Base-by-base conservation (phyloP, 2,797 vertebrate genomes). In the Sebastes oblongus region DNA sequence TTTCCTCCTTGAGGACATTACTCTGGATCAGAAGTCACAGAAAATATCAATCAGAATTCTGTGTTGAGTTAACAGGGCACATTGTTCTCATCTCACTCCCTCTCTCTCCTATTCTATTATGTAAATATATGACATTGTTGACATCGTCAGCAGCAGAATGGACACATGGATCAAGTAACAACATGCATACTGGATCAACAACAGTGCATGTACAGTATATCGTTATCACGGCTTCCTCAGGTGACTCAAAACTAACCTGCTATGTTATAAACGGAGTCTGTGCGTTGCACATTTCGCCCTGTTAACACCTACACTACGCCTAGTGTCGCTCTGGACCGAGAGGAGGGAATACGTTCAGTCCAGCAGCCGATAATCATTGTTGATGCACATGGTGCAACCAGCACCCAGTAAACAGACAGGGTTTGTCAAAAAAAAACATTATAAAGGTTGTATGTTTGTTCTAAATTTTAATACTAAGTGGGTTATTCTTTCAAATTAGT, bases 391-490 rank as follows among this genome's bases (percentile, higher is more conserved):
- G 61, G 56, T 78, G 82, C 86, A 72, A 79, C 55, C 60, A 83
- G 86, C 84, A 88, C 81, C 89, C 85, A 78, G 27, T 81, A 56
- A 70, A 75, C 72, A 39, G 3, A 55, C 7, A 78, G 72, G 87
- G 88, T 77, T 91, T 92, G 91, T 92, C 92, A 71, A 81, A 60
- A 61, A 60, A 60, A 10, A 22, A 66, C 68, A 72, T 61, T 72
- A 32, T 60, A n/a, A 72, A 66, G 22, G 24, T 72, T 81, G 39
- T 73, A 72, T 20, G 60, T 56, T 80, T 68, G 27, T 79, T 58
- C 58, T 82, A 14, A 80, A 80, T 75, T 69, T 25, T 25, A 16
- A 72, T 58, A 59, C 4, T 55, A 77, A 77, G 29, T 75, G 22
- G 16, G 24, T 75, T 86, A 77, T 72, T 55, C n/a, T 39, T 58